Evolutionary conservation across 2,113 vertebrate genomes (phyloP), one percentile per base, ranked within the genome.

Genomic region (Rhinichthys klamathensis): DNA sequence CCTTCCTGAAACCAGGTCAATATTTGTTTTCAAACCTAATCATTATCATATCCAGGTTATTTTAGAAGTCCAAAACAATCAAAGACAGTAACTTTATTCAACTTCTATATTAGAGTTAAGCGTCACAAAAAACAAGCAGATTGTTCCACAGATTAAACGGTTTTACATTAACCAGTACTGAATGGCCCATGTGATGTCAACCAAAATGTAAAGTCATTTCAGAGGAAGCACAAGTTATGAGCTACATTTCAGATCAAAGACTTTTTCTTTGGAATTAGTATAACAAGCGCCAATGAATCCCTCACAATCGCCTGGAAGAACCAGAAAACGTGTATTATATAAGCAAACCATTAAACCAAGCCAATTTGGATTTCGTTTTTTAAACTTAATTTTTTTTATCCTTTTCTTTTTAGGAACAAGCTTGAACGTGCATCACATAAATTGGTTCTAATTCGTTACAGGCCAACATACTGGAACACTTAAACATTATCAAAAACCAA

Each of bases 21-120:
- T 72, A 56, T 82, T 58, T 16, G 49, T 82, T 82, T 72, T 82
- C 21, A 72, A 49, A 69, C 41, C 11, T 8, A 81, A 32, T 44
- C 15, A 63, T 13, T 1, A 67, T 30, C 9, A 67, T 30, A 32
- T 49, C 9, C 27, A 65, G 38, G n/a, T 80, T 80, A 56, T 23
- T 56, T 80, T 44, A 44, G 27, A 23, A 49, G 18, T 30, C 44
- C 18, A 25, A 69, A 23, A 51, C 61, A 32, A 79, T 2, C 10
- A 10, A 65, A 32, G 58, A 27, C 58, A n/a, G 23, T 32, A n/a
- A 30, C 79, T 44, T 27, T 6, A 32, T 21, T 63, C 35, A 46
- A 27, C 15, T 63, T 46, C 2, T 11, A 32, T 21, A 54, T 32
- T 38, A 70, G 13, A 70, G 18, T 5, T 0, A 63, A 13, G 9